Conservation (phyloP, 2,113 vertebrate genomes). For the Hemicordylus capensis region DNA sequence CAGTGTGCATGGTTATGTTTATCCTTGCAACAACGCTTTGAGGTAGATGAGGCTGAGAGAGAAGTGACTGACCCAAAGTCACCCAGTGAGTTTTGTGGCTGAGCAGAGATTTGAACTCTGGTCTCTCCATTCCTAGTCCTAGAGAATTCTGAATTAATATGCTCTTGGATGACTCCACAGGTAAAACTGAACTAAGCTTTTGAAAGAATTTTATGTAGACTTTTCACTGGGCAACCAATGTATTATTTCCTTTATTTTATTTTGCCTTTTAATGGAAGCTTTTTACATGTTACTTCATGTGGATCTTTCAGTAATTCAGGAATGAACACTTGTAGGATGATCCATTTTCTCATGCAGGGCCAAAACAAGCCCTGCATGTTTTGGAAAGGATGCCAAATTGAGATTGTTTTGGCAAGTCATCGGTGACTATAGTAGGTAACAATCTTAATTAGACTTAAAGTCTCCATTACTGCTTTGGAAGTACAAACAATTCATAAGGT, state of each 20-base stretch:
- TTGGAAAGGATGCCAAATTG: background rate
- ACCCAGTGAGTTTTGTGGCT: too few species aligned
- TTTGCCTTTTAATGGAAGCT: background rate
- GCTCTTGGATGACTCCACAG: background rate
- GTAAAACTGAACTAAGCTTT: background rate
- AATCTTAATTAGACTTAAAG: slow-evolving; percentile 8
- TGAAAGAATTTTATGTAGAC: background rate
- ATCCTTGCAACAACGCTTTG: too few species aligned
- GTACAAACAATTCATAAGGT: background rate
- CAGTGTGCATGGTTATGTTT: too few species aligned
- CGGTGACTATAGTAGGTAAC: background rate
- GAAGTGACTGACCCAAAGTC: too few species aligned
- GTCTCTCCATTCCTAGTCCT: too few species aligned
- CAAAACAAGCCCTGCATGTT: background rate
- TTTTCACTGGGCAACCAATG: background rate
- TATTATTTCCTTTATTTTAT: background rate
- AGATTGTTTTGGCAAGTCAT: background rate
- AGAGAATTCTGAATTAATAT: background rate
- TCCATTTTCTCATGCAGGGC: background rate
- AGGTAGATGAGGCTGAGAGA: too few species aligned
- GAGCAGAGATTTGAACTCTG: too few species aligned
- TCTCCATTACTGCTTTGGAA: background rate
- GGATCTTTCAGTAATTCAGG: background rate
- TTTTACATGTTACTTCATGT: background rate
- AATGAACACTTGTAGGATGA: background rate